Conservation (phyloP, 2,113 vertebrate species). For the Calonectris borealis region DNA sequence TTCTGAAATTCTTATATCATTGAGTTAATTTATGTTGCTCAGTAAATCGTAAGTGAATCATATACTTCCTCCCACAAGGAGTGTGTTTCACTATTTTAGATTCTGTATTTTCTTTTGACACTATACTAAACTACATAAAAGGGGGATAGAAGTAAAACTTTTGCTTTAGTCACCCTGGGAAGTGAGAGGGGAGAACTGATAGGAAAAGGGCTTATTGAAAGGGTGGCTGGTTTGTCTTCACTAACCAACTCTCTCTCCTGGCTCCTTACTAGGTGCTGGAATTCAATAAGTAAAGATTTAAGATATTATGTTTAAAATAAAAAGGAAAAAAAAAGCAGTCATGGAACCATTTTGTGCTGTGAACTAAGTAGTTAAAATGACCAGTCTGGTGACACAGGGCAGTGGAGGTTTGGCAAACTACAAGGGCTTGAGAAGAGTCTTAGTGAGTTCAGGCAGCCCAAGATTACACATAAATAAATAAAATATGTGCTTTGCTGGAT, state of each 20-base stretch:
- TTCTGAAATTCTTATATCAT: not conserved
- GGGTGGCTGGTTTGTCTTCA: not conserved
- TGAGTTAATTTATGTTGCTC: slow-evolving; percentile 21
- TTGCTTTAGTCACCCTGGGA: not conserved
- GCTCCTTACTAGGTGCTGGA: not conserved
- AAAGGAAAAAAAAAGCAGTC: not conserved
- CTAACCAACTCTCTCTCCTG: not conserved
- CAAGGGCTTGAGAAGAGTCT: not conserved
- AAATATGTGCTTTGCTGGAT: not conserved
- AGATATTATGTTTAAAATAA: not conserved
- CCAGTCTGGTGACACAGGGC: not conserved
- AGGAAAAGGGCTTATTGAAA: not conserved
- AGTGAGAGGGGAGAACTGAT: not conserved
- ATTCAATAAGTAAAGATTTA: not conserved
- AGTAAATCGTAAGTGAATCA: slow-evolving; percentile 16
- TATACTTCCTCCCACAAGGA: slow-evolving; percentile 1
- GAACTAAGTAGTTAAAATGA: not conserved
- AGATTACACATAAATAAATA: not conserved
- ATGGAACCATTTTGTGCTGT: not conserved
- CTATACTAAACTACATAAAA: not conserved
- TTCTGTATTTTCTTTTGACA: not conserved
- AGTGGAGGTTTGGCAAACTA: not conserved
- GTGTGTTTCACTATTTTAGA: not conserved
- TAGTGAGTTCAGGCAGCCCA: not conserved
- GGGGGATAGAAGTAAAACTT: not conserved